These are phyloP conservation scores for Pheosia gnoma DNA, from an alignment of 2,888 invertebrate genomes.

Conservation along the genomic window DNA sequence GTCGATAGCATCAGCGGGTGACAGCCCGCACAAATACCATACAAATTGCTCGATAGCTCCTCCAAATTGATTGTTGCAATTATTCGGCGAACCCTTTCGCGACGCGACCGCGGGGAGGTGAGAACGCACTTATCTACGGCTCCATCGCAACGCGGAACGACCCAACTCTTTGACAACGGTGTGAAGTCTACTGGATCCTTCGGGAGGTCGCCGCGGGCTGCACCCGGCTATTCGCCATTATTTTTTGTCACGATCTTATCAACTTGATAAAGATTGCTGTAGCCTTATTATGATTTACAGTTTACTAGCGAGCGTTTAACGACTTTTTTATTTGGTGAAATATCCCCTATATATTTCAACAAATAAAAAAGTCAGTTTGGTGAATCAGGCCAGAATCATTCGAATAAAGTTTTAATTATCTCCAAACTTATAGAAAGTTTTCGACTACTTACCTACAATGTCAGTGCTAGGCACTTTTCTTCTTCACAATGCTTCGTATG, in stretches of 20 bases:
- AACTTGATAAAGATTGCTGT: slow-evolving; percentile 55
- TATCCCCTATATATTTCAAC: too few relatives aligned
- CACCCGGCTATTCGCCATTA: slow-evolving; percentile 59
- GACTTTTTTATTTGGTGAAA: slow-evolving; percentile 38
- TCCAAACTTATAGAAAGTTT: slow-evolving; percentile 26
- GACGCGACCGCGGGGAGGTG: slow-evolving; percentile 78
- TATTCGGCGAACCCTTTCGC: slow-evolving; percentile 82
- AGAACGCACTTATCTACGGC: slow-evolving; percentile 78
- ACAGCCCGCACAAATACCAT: slow-evolving; percentile 83
- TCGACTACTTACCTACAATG: too few relatives aligned
- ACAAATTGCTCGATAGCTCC: slow-evolving; percentile 82
- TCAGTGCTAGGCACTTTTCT: too few relatives aligned
- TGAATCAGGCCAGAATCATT: too few relatives aligned
- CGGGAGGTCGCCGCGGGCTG: slow-evolving; percentile 69
- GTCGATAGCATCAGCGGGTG: slow-evolving; percentile 79
- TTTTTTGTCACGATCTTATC: slow-evolving; percentile 71
- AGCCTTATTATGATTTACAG: slow-evolving; percentile 61
- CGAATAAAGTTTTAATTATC: too few relatives aligned
- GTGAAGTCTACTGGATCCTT: slow-evolving; percentile 63
- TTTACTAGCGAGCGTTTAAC: slow-evolving; percentile 54
- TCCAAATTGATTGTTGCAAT: slow-evolving; percentile 83
- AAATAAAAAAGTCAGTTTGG: too few relatives aligned
- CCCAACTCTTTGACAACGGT: slow-evolving; percentile 78
- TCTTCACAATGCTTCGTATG: too few relatives aligned
- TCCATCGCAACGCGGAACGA: slow-evolving; percentile 59